Evolutionary conservation across 2,888 invertebrate species (phyloP), one percentile per base, ranked within the genome.

Genomic region (Pheosia tremula): DNA sequence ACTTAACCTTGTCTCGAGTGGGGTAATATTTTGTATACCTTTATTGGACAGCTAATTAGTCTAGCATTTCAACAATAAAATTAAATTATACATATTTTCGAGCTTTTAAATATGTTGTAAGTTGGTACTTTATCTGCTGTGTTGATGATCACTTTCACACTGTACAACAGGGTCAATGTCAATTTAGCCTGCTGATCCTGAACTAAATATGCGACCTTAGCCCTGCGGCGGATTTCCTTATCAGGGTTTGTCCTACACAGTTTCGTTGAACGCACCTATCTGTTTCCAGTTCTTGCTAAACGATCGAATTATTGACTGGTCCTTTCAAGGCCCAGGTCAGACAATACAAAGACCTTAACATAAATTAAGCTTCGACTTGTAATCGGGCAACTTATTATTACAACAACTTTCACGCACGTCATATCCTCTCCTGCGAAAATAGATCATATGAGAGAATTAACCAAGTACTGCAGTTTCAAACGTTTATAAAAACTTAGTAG

Each of bases 141-240:
- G 47, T 47, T 47, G n/a, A 11, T 50, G 50, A 24, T 24, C 8
- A 9, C 3, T 37, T 53, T 53, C 53, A 55, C n/a, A 54, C 54
- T 54, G 59, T n/a, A 59, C 58, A 64, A 64, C 60, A 62, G 60
- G 63, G 69, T 58, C 71, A 71, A 61, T 69, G 64, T 58, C 66
- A 62, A 52, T 60, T 54, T 57, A 37, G 53, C 56, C 63, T 39
- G 59, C 53, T 64, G 62, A 55, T 71, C 61, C 66, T 73, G 62
- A 73, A 58, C 65, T 71, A 58, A 67, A 71, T 67, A 45, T 57
- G 37, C 55, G 62, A 59, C 64, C 59, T 67, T 62, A 63, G 62
- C 61, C 69, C 58, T 59, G 45, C 43, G 41, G n/a, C 57, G 13
- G 58, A 56, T 36, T 58, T 60, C 13, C 59, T 41, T 37, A 7